Conservation (phyloP, 2,888 invertebrate genomes). For the Agonopterix subpropinquella region DNA sequence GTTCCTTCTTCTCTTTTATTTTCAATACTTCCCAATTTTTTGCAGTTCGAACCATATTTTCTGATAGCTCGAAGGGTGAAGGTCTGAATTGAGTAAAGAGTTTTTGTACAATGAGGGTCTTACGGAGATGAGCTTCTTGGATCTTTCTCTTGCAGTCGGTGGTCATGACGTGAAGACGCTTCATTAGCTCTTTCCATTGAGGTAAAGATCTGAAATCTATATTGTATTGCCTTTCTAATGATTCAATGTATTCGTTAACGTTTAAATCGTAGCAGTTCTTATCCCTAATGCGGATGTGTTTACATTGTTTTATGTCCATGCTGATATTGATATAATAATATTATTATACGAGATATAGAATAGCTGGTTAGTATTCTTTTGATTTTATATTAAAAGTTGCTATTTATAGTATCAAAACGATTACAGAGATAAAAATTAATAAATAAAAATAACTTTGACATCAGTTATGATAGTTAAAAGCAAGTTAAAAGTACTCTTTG, state of each 20-base stretch:
- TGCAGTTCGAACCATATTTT: slow-evolving; percentile 40
- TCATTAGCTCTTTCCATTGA: slow-evolving; percentile 44
- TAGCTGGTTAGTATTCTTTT: too few species aligned
- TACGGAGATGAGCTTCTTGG: slow-evolving; percentile 35
- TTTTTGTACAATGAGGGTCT: slow-evolving; percentile 45
- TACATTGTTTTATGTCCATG: slow-evolving; percentile 25
- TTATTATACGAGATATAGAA: background rate
- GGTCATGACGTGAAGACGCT: slow-evolving; percentile 31
- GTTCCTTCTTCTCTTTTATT: slow-evolving; percentile 3
- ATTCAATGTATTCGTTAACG: slow-evolving; percentile 40
- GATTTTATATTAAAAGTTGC: too few species aligned
- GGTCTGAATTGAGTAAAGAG: slow-evolving; percentile 38
- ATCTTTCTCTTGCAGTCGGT: slow-evolving; percentile 38
- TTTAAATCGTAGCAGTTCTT: slow-evolving; percentile 26
- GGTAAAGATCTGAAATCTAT: slow-evolving; percentile 44
- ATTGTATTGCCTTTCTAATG: slow-evolving; percentile 38
- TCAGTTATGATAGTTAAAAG: too few species aligned
- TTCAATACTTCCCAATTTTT: slow-evolving; percentile 36
- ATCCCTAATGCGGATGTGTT: slow-evolving; percentile 43
- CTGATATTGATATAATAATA: background rate
- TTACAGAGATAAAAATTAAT: too few species aligned
- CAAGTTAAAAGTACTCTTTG: too few species aligned
- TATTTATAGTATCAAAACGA: too few species aligned
- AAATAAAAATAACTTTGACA: too few species aligned
- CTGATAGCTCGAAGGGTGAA: slow-evolving; percentile 51